phyloP scores from a whole-genome alignment of 2,113 vertebrate species.

The Pungitius pungitius region DNA sequence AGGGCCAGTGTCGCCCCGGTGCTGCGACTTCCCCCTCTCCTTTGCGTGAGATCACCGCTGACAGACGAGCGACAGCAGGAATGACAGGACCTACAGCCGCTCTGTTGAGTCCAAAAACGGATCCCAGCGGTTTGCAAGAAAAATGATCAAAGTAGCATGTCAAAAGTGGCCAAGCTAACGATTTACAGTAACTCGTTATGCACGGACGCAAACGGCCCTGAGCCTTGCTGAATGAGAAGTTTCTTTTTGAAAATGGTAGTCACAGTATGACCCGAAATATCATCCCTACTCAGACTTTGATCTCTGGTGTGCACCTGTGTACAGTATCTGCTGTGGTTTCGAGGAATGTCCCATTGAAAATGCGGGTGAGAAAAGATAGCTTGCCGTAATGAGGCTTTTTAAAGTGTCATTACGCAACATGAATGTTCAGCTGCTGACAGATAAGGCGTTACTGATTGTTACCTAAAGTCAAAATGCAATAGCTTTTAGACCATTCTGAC shows the following conservation, averaged over 20 bases:
- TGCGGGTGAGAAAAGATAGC: conserved; percentile 41
- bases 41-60: conserved; percentile 39
- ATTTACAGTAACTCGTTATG: not conserved
- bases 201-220: conserved; percentile 27
- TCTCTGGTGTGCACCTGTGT: conserved; percentile 62
- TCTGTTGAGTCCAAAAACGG: not conserved
- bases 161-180: conserved; percentile 19
- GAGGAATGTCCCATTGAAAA: conserved; percentile 66
- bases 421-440: conserved; percentile 62
- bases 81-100: conserved; percentile 51
- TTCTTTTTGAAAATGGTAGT: conserved; percentile 33
- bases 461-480: conserved; percentile 43
- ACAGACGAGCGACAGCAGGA: conserved; percentile 65
- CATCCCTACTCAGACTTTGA: conserved; percentile 43
- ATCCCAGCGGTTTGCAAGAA: conserved; percentile 8
- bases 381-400: conserved; percentile 65
- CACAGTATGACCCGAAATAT: conserved; percentile 36
- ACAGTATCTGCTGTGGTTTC: conserved; percentile 48
- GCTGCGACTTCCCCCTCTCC: conserved; percentile 19
- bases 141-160: not conserved
- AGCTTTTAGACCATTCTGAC: conserved; percentile 50
- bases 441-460: conserved; percentile 45
- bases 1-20: conserved; percentile 30
- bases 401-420: conserved; percentile 55
- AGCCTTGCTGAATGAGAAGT: conserved; percentile 27